Conservation (phyloP, 2,797 vertebrate genomes). For the Cyprinella venusta region DNA sequence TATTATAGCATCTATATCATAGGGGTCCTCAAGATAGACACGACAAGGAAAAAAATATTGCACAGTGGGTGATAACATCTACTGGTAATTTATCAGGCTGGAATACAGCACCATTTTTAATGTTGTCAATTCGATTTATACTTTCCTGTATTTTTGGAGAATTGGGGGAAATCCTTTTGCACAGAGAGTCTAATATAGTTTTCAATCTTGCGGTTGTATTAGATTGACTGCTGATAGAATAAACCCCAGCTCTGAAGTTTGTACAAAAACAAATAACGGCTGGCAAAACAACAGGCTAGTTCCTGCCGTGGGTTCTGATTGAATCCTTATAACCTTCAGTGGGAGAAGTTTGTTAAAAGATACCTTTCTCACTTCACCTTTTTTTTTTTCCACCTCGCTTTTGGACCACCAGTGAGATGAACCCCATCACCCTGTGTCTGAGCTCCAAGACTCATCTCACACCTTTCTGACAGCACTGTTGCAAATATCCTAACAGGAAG, state of each 20-base stretch:
- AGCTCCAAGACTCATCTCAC: constrained; percentile 48
- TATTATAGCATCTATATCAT: constrained; percentile 2
- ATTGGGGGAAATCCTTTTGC: constrained; percentile 29
- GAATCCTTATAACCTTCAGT: constrained; percentile 62
- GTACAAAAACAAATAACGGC: constrained; percentile 35
- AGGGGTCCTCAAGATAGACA: background rate
- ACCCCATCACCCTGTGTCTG: background rate
- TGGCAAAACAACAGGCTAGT: constrained; percentile 19
- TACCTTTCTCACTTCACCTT: constrained; percentile 54
- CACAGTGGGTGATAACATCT: background rate
- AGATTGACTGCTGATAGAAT: constrained; percentile 20
- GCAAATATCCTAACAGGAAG: constrained; percentile 28
- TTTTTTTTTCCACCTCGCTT: constrained; percentile 59
- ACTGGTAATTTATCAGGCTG: background rate
- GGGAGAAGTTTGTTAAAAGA: constrained; percentile 48
- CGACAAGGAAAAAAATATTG: background rate
- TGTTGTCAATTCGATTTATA: constrained; percentile 34
- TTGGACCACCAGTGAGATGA: constrained; percentile 60
- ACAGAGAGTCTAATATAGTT: constrained; percentile 11
- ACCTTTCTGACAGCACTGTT: constrained; percentile 62
- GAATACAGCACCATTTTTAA: background rate
- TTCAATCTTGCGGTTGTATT: constrained; percentile 22
- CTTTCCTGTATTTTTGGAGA: constrained; percentile 29
- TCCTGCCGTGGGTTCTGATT: constrained; percentile 55
- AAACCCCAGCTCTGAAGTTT: constrained; percentile 10